phyloP scores from a whole-genome alignment of 2,113 vertebrate genomes.

The Sinosuthora webbiana region DNA sequence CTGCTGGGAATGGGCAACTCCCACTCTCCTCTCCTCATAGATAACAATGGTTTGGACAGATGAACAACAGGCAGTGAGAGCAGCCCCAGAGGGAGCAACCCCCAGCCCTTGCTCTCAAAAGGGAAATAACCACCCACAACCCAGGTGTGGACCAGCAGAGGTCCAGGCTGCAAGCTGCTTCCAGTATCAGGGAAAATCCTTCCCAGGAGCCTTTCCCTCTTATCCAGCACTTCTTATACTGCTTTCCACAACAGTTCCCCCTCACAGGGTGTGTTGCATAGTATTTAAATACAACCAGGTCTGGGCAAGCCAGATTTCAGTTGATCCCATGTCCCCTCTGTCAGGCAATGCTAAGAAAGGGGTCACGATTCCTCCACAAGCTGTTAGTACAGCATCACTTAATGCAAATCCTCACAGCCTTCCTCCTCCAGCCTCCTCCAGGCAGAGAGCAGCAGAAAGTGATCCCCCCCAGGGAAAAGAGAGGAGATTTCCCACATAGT shows the following conservation, averaged over 20 bases:
- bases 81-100: not conserved
- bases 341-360: not conserved
- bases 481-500: not conserved
- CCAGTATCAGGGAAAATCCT: not conserved
- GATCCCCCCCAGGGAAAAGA: not conserved
- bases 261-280: not conserved
- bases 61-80: not conserved
- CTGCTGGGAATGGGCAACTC: not conserved
- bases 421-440: not conserved
- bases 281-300: not conserved
- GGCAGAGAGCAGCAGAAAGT: not conserved
- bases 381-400: not conserved
- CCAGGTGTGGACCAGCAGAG: not conserved
- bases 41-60: not conserved
- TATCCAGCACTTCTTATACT: not conserved
- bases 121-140: not conserved
- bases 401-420: not conserved
- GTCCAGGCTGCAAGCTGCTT: not conserved
- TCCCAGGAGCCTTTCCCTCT: not conserved
- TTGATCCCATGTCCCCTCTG: not conserved
- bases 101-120: rapidly evolving
- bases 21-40: not conserved
- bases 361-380: not conserved
- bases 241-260: not conserved
- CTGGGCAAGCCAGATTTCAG: not conserved